These are phyloP conservation scores for Isotomurus palustris DNA, from an alignment of 2,888 invertebrate species.

Conservation along the genomic window DNA sequence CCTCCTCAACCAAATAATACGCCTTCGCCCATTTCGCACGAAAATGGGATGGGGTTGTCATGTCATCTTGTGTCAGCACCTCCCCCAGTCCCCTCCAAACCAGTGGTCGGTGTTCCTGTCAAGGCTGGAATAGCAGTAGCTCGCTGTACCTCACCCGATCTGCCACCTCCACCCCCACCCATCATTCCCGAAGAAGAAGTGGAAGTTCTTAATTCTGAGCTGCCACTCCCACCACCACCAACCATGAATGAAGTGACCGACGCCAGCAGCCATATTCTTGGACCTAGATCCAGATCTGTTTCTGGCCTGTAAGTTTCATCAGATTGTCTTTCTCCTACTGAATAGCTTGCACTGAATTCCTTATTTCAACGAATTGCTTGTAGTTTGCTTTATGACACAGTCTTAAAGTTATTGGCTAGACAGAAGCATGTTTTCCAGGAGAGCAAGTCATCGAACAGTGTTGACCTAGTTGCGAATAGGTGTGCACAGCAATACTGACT, in stretches of 20 bases:
- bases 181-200: conserved; percentile 57
- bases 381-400: conserved; percentile 3
- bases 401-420: neutral
- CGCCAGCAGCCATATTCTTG: conserved; percentile 34
- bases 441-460: neutral
- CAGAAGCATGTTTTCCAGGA: conserved; percentile 9
- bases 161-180: conserved; percentile 60
- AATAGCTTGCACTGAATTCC: neutral
- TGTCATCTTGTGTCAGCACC: conserved; percentile 17
- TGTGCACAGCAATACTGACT: no score
- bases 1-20: conserved; percentile 27
- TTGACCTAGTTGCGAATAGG: no score
- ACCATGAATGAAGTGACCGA: conserved; percentile 42
- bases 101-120: conserved; percentile 26
- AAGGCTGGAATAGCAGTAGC: conserved; percentile 48
- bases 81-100: conserved; percentile 43
- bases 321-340: neutral
- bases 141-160: conserved; percentile 56
- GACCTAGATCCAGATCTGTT: conserved; percentile 39
- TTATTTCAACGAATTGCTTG: conserved; percentile 2
- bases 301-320: conserved; percentile 41
- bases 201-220: conserved; percentile 59
- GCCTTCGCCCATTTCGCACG: no score
- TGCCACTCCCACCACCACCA: conserved; percentile 64
- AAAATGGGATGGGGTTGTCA: no score